Base-by-base conservation (phyloP, 1,140 invertebrate genomes). In the Drosophila burlai region DNA sequence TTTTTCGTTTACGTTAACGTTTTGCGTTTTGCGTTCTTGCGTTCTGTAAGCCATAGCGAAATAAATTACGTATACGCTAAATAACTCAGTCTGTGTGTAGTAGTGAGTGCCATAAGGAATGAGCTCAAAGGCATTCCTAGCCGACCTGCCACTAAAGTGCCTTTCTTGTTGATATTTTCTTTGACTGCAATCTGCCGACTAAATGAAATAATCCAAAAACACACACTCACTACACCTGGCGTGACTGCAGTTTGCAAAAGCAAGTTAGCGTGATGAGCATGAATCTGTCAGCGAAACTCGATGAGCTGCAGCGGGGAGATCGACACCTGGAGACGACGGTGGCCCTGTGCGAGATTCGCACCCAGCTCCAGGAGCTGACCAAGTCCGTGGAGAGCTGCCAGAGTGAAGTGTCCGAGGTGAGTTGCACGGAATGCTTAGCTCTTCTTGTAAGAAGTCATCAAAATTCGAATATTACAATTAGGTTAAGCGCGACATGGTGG, bases 201-300 rank as follows among this genome's bases (percentile, higher is more conserved):
- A 34, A 49, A 61, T 38, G 46, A 63, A 63, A 63, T 63, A 54
- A 72, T 42, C 43, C 8, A 16, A 42, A 63, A 40, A 64, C 24
- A 43, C 15, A 40, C 38, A 2, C n/a, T 24, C 59, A 65, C 13
- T 36, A 5, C 11, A 7, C 24, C 67, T 76, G 74, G n/a, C 76
- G 77, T 83, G 82, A 83, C 46, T 21, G 10, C 94, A 97, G 97
- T 96, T 96, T 98, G 95, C 97, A 98, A 95, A 97, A 97, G 95
- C 97, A 98, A 96, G 97, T 98, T 95, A 97, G 96, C 95, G 96
- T 97, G 94, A 98, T 98, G 97, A 98, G 97, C 94, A 97, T 97
- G 96, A 98, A 97, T 95, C 95, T 98, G 94, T 96, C 96, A 93
- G 96, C 96, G 90, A 97, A 98, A 95, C 95, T 98, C 95, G 97